These are phyloP conservation scores for Platyscapa corneri DNA, from an alignment of 1,140 invertebrate species.

Conservation along the genomic window DNA sequence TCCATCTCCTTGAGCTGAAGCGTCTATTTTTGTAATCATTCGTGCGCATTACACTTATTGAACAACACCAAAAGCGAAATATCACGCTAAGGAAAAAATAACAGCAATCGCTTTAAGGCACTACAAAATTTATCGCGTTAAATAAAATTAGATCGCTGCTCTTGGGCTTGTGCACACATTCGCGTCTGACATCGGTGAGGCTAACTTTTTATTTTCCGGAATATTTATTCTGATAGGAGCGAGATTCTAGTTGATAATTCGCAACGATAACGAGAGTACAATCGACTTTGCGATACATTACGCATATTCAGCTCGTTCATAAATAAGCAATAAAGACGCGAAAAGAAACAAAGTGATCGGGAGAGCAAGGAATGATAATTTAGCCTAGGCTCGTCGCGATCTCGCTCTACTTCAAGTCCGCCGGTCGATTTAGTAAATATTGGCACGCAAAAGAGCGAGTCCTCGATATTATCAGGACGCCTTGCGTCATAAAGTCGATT, in stretches of 20 bases:
- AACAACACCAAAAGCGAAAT: neutral
- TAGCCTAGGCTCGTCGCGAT: conserved; percentile 34
- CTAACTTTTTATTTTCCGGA: conserved; percentile 58
- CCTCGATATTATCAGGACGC: conserved; percentile 59
- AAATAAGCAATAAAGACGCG: conserved; percentile 56
- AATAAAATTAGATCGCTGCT: neutral
- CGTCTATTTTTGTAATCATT: conserved; percentile 3
- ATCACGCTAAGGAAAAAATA: neutral
- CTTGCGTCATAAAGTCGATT: conserved; percentile 65
- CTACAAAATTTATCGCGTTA: neutral
- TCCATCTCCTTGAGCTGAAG: neutral
- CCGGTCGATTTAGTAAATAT: conserved; percentile 47
- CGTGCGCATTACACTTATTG: neutral
- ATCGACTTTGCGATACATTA: neutral
- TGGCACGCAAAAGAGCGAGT: conserved; percentile 30
- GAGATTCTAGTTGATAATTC: conserved; percentile 63
- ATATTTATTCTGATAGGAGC: conserved; percentile 69
- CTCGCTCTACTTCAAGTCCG: neutral
- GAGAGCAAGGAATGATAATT: conserved; percentile 52
- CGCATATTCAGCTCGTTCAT: conserved; percentile 11
- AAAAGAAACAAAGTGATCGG: conserved; percentile 42
- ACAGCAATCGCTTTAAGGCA: neutral
- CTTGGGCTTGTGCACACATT: neutral
- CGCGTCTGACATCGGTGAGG: conserved; percentile 55
- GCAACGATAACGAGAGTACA: conserved; percentile 52